Evolutionary conservation across 2,888 invertebrate species (phyloP).

Genomic region (Seira sanloemensis): DNA sequence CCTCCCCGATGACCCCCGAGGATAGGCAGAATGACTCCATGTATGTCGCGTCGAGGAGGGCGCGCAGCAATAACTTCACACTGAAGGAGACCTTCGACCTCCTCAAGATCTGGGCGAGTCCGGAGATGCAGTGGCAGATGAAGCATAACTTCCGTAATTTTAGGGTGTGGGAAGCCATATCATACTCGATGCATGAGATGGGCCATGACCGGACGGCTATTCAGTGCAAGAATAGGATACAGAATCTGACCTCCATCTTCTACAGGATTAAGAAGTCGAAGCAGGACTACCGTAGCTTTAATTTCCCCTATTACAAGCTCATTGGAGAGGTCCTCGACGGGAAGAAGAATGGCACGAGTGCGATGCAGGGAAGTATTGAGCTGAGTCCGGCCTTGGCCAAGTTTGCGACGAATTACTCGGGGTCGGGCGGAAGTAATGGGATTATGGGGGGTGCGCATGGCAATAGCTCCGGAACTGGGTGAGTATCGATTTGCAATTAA

Average conservation of each 20-base stretch:
- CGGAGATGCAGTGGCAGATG: conserved; percentile 73
- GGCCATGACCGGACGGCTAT: conserved; percentile 73
- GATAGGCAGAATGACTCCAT: conserved; percentile 70
- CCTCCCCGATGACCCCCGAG: conserved; percentile 19
- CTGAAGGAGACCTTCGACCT: conserved; percentile 73
- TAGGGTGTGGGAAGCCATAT: conserved; percentile 73
- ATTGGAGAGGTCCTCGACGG: conserved; percentile 73
- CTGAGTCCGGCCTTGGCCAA: conserved; percentile 64
- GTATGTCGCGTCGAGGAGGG: conserved; percentile 71
- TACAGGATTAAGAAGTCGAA: conserved; percentile 73
- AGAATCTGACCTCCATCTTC: conserved; percentile 73
- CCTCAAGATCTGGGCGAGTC: conserved; percentile 73
- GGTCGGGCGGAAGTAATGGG: conserved; percentile 59
- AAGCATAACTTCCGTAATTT: conserved; percentile 72
- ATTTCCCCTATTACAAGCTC: conserved; percentile 73
- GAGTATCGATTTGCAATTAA: conserved; percentile 18
- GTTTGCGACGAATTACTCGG: conserved; percentile 58
- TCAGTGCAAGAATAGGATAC: conserved; percentile 73
- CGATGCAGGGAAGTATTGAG: conserved; percentile 47
- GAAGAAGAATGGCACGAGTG: conserved; percentile 71
- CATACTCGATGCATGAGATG: conserved; percentile 72
- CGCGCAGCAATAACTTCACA: conserved; percentile 73
- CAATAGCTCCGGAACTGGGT: conserved; percentile 60
- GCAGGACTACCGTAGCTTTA: conserved; percentile 73
- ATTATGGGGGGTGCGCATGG: conserved; percentile 66